Percentiles rank a stretch among this genome's conserved stretches.
phyloP scores from a whole-genome alignment of 1,140 invertebrate genomes.

The Neelides sp. region DNA sequence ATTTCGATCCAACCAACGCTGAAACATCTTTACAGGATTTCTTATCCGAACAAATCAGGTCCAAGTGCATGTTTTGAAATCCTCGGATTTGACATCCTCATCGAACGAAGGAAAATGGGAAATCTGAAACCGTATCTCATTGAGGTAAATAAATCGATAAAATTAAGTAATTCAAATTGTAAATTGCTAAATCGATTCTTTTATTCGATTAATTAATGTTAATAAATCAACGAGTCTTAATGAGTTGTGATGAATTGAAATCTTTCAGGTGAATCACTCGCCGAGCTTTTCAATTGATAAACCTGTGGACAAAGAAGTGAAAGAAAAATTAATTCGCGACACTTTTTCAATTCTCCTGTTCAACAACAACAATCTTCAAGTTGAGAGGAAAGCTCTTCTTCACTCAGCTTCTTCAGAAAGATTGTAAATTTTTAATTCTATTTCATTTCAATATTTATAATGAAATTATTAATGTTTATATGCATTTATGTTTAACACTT shows the following conservation, averaged over 20 bases:
- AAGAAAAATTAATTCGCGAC: conserved; percentile 64
- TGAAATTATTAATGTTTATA: too few species aligned
- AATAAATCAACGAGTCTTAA: too few species aligned
- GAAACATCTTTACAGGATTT: conserved; percentile 74
- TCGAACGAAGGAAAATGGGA: conserved; percentile 70
- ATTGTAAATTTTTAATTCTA: too few species aligned
- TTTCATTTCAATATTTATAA: too few species aligned
- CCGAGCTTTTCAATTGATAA: conserved; percentile 81
- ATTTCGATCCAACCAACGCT: conserved; percentile 69
- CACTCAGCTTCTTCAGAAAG: too few species aligned
- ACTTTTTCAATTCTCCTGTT: conserved; percentile 63
- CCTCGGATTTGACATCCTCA: conserved; percentile 71
- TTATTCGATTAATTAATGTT: too few species aligned
- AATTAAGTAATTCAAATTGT: too few species aligned
- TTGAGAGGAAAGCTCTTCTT: conserved; percentile 36
- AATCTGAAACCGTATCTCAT: conserved; percentile 70
- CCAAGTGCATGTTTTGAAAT: conserved; percentile 80
- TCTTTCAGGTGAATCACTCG: conserved; percentile 69
- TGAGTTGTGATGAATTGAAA: too few species aligned
- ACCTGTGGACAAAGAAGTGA: conserved; percentile 66
- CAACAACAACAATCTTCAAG: conserved; percentile 37
- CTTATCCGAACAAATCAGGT: conserved; percentile 70
- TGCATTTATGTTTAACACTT: too few species aligned
- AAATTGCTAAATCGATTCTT: too few species aligned
- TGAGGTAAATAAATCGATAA: too few species aligned